Evolutionary conservation across 2,888 invertebrate species (phyloP).

Genomic region (Melanostoma mellinum): DNA sequence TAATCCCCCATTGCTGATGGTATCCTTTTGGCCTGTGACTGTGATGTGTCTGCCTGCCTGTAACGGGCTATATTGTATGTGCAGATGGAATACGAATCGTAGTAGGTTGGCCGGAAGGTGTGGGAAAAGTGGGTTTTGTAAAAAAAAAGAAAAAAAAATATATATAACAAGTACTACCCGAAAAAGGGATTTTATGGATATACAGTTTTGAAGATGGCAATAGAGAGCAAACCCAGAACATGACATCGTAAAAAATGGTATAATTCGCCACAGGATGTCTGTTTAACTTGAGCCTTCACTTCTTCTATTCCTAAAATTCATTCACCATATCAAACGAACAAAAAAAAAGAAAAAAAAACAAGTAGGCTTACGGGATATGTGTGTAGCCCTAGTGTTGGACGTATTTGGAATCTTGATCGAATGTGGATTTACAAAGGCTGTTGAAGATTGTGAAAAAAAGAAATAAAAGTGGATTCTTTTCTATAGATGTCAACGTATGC

Average conservation of each 20-base stretch:
- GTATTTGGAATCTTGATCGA: conserved; percentile 64
- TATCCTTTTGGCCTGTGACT: conserved; percentile 65
- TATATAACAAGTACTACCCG: conserved; percentile 60
- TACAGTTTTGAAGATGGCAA: conserved; percentile 74
- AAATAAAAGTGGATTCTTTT: conserved; percentile 24
- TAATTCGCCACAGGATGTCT: conserved; percentile 80
- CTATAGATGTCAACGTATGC: conserved; percentile 14
- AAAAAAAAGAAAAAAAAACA: not conserved
- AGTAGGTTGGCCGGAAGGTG: conserved; percentile 44
- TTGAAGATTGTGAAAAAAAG: conserved; percentile 40
- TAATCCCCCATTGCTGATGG: conserved; percentile 61
- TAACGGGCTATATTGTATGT: conserved; percentile 50
- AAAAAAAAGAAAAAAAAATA: conserved; percentile 26
- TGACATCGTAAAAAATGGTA: conserved; percentile 76
- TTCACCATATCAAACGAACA: conserved; percentile 16
- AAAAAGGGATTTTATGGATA: conserved; percentile 70
- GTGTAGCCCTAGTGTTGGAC: conserved; percentile 55
- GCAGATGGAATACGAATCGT: conserved; percentile 58
- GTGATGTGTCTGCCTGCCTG: conserved; percentile 58
- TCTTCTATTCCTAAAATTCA: conserved; percentile 62
- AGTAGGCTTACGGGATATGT: conserved; percentile 21
- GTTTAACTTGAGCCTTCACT: conserved; percentile 77
- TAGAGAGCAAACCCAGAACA: conserved; percentile 74
- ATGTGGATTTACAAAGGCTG: conserved; percentile 42
- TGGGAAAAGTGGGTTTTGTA: conserved; percentile 20